Evolutionary conservation across 2,888 invertebrate species (phyloP), one percentile per base, ranked within the genome.

Genomic region (Petrolisthes cinctipes): DNA sequence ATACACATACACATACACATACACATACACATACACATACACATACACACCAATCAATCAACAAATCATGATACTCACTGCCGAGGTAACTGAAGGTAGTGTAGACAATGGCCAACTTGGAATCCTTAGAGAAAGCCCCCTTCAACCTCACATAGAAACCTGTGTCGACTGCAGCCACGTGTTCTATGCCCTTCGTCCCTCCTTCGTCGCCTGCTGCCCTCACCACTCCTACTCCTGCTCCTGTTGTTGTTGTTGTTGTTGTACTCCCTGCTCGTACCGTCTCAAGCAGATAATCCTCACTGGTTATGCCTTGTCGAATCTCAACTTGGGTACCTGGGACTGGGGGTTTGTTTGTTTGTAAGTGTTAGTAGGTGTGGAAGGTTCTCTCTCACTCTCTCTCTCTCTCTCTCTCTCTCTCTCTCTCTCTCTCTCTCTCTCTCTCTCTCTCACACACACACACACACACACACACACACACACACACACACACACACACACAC

Each of bases 11-110:
- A 1, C 37, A 37, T 2, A 37, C 37, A 37, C 37, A 37, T 2
- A 37, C 37, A 37, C 37, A 37, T 17, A 3, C 71, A 7, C 5
- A 71, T 17, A 71, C 23, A 1, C 37, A 37, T 2, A 37, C 37
- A 37, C 37, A 37, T 2, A 37, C 37, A 37, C 37, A 37, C n/a
- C n/a, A n/a, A n/a, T n/a, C n/a, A 37, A 37, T 37, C 2, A 71
- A 71, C 75, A 3, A 20, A 23, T 4, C 75, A 4, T n/a, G 9
- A 53, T 82, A 87, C 57, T 71, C 92, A 93, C 92, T 92, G 95
- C 95, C 95, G 93, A 94, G 94, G 91, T 95, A 95, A 91, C 95
- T 95, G 92, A 96, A 96, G 23, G 95, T 94, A 11, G 95, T 94
- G 92, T 95, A 96, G 9, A 95, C 95, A 85, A 96, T 95, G 14